Percentiles rank a stretch among this genome's conserved stretches.
Conservation (phyloP, 2,888 invertebrate species). For the Megaustenia siamemsis region DNA sequence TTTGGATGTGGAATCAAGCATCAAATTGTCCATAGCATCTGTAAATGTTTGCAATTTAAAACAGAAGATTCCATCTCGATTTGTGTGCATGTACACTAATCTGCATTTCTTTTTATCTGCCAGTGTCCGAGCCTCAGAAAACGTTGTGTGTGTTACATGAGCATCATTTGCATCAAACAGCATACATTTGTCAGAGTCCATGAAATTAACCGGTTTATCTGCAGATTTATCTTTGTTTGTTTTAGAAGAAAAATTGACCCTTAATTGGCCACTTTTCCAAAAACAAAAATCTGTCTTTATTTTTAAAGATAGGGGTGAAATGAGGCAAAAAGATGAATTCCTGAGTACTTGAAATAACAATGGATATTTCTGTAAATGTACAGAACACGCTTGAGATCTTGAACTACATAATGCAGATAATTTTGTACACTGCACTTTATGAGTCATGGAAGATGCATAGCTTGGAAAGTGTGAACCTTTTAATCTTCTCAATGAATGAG, state of each 20-base stretch:
- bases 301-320: background rate
- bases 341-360: background rate
- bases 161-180: constrained; percentile 30
- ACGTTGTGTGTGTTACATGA: constrained; percentile 9
- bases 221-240: background rate
- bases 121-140: constrained; percentile 20
- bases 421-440: background rate
- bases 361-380: background rate
- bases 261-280: background rate
- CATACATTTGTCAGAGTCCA: constrained; percentile 19
- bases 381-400: background rate
- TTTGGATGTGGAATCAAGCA: background rate
- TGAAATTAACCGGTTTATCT: background rate
- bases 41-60: constrained; percentile 29
- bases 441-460: too few species aligned
- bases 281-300: background rate
- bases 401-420: background rate
- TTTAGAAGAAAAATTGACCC: background rate
- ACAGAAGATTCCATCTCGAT: constrained; percentile 26
- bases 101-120: constrained; percentile 19
- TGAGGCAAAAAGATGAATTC: background rate
- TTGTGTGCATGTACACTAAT: constrained; percentile 37
- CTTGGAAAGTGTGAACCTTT: background rate
- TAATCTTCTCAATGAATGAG: constrained; percentile 2
- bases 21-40: background rate